phyloP scores from a whole-genome alignment of 2,888 invertebrate species.

The Steromphala cineraria region DNA sequence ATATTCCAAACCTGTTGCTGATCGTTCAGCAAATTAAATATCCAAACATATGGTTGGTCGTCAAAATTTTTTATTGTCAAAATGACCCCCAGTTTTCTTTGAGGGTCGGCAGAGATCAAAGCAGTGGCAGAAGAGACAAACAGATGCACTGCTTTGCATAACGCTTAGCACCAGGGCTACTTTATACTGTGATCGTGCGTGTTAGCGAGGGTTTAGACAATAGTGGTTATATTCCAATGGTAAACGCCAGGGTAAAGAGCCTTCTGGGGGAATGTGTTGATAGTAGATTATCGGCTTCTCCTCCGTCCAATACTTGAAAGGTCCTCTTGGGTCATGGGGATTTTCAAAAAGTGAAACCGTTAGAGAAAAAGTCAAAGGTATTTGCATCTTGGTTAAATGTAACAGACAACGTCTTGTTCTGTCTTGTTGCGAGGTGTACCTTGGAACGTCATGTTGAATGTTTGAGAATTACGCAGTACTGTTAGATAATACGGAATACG shows the following conservation, averaged over 20 bases:
- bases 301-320: background rate
- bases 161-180: background rate
- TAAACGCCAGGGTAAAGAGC: conserved; percentile 4
- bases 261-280: background rate
- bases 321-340: background rate
- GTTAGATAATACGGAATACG: background rate
- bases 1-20: background rate
- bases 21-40: conserved; percentile 17
- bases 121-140: background rate
- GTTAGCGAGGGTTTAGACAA: conserved; percentile 14
- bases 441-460: background rate
- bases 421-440: background rate
- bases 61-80: conserved; percentile 18
- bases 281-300: background rate
- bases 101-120: conserved; percentile 5
- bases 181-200: background rate
- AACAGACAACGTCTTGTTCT: background rate
- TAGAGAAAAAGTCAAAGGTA: background rate
- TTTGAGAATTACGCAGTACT: background rate
- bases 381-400: background rate
- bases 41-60: conserved; percentile 8
- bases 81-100: conserved; percentile 10
- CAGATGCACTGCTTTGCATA: background rate
- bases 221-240: conserved; percentile 6
- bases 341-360: conserved; percentile 13